Percentiles rank a stretch among this genome's conserved stretches.
phyloP scores from a whole-genome alignment of 2,113 vertebrate species.

The Euleptes europaea region DNA sequence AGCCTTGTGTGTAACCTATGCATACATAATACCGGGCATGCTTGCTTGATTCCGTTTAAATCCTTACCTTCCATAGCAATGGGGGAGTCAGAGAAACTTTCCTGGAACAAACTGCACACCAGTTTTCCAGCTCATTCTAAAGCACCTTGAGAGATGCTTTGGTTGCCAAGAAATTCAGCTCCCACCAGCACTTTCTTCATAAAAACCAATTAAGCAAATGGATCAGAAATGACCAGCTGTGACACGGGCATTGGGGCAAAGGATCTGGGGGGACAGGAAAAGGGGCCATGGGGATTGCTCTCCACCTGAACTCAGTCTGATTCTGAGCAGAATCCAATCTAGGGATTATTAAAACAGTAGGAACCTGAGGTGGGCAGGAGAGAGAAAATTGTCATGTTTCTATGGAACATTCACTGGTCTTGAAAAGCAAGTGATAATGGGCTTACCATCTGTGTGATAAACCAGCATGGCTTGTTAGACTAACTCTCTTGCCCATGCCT shows the following conservation, averaged over 20 bases:
- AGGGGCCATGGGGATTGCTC: neutral
- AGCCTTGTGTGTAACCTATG: too few relatives aligned
- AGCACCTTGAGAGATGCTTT: neutral
- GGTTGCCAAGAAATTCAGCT: accelerated
- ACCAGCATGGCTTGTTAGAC: neutral
- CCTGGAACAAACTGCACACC: neutral
- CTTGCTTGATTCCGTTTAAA: neutral
- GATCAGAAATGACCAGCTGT: conserved; percentile 17
- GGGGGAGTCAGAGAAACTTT: neutral
- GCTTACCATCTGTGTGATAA: neutral
- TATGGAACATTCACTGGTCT: neutral
- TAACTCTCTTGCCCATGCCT: neutral
- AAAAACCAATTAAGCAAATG: neutral
- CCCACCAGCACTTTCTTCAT: neutral
- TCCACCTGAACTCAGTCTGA: neutral
- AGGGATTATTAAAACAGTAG: neutral
- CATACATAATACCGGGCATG: too few relatives aligned
- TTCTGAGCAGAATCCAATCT: neutral
- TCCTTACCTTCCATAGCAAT: neutral
- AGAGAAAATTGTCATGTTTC: neutral
- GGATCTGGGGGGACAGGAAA: neutral
- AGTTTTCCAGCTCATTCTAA: accelerated
- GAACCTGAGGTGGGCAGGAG: neutral
- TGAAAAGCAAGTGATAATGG: neutral
- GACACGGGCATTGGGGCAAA: neutral